A percentile compares a stretch with the other conserved stretches of the same genome.
Conservation (phyloP, 2,113 vertebrate species). For the Merops nubicus region DNA sequence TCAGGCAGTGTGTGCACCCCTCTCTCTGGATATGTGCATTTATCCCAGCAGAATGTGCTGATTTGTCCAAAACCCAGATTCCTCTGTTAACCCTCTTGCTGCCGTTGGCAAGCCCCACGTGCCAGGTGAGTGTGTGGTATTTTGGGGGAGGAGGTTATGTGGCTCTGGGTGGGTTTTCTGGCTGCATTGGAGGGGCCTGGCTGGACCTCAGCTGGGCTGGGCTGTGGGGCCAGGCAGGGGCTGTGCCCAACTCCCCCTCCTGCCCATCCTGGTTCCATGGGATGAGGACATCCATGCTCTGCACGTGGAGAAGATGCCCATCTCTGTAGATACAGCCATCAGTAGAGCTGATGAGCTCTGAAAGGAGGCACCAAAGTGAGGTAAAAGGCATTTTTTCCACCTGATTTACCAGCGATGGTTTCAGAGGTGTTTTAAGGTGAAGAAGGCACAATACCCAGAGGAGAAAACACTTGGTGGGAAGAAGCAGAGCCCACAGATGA, state of each 20-base stretch:
- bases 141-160: background rate
- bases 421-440: background rate
- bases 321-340: background rate
- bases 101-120: fast-evolving
- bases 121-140: background rate
- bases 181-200: background rate
- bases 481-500: background rate
- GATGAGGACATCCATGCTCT: background rate
- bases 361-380: background rate
- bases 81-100: background rate
- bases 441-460: no score
- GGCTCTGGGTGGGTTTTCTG: background rate
- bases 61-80: background rate
- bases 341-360: background rate
- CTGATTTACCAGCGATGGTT: background rate
- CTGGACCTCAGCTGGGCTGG: background rate
- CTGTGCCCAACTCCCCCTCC: background rate
- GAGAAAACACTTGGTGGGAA: background rate
- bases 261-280: no score
- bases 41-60: background rate
- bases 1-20: background rate
- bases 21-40: fast-evolving
- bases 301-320: background rate
- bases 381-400: background rate
- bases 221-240: no score